Percentiles rank a stretch among this genome's conserved stretches.
phyloP scores from a whole-genome alignment of 2,113 vertebrate genomes.

The Nothoprocta pentlandii region DNA sequence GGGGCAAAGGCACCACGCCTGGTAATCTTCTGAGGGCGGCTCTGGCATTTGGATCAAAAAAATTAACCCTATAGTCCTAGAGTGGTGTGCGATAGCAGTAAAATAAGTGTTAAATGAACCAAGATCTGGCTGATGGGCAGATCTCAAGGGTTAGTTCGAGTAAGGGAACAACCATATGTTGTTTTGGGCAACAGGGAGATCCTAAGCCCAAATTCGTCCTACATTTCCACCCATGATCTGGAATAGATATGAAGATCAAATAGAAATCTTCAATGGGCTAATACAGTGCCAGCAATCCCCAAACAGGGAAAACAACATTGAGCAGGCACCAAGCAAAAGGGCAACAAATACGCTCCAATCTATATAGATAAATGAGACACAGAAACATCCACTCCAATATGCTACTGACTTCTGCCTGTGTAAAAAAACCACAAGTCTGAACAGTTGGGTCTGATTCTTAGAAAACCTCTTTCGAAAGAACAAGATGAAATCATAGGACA shows the following conservation, averaged over 20 bases:
- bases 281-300: background rate
- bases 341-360: background rate
- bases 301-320: background rate
- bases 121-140: background rate
- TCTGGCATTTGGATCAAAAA: slow-evolving; percentile 47
- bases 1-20: background rate
- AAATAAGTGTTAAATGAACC: background rate
- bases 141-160: background rate
- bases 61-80: slow-evolving; percentile 34
- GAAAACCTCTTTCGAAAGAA: background rate
- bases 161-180: accelerated
- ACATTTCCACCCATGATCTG: background rate
- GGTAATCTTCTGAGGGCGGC: slow-evolving; percentile 51
- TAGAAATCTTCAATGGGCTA: background rate
- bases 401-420: accelerated
- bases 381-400: background rate
- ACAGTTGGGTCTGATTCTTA: background rate
- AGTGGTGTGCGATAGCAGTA: background rate
- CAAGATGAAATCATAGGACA: background rate
- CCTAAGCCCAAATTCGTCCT: background rate
- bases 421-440: accelerated
- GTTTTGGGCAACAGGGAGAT: background rate
- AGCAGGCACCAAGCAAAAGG: background rate
- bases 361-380: background rate
- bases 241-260: background rate